Evolutionary conservation across 2,888 invertebrate genomes (phyloP), one percentile per base, ranked within the genome.

Genomic region (Neoscelio sp.): DNA sequence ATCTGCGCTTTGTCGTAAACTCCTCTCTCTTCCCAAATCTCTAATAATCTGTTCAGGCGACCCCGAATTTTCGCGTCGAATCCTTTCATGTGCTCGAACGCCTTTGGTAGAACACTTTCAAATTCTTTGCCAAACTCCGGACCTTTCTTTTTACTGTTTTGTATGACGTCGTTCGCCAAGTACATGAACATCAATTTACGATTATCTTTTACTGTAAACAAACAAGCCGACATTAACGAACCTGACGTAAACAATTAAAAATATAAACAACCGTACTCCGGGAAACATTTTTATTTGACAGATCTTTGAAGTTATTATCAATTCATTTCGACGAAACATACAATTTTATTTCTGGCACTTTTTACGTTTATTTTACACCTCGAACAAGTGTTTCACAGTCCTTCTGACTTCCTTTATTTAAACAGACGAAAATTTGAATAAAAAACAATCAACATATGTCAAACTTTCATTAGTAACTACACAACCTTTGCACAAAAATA

Each of bases 121-220:
- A 96, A 99, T 88, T 97, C 97, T 88, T 95, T 95, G 0, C 96
- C 96, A 91, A 95, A 99, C 90, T 99, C 98, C 0, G 98, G 98
- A 0, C 98, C 98, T 90, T 99, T 99, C 91, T 98, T 99, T 90
- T 97, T 96, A 89, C 98, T 97, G 87, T 99, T 99, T 90, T 99
- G 99, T 85, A 99, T 98, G 23, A 99, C 98, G 92, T 99, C 99
- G 92, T 99, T 99, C 26, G 99, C 99, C 85, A 99, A 92, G 91
- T 99, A 99, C 95, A 99, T 96, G 86, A 98, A 97, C 10, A 97
- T 98, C 64, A 99, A 92, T 88, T 98, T 98, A 85, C 95, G 95
- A 82, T 92, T 93, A 84, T 96, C 96, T 90, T 96, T 95, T 1
- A 95, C 98, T 98, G 92, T 60, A 92, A 93, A 82, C 44, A 70